Conservation (phyloP, 2,797 vertebrate species). For the Masticophis lateralis region DNA sequence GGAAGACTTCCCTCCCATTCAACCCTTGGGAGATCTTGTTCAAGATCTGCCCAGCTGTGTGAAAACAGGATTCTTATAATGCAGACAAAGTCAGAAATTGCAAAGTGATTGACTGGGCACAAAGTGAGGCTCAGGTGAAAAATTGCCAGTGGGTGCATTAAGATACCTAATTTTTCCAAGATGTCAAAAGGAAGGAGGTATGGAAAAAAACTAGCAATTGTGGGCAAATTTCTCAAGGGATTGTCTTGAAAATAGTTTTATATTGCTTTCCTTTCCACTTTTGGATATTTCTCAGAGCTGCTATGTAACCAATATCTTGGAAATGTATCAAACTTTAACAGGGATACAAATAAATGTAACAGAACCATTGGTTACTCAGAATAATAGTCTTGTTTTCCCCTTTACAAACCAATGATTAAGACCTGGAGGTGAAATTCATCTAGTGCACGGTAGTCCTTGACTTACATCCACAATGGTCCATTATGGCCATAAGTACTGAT, state of each 20-base stretch:
- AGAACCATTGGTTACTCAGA: constrained; percentile 13
- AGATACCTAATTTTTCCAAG: constrained; percentile 37
- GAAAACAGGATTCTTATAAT: constrained; percentile 33
- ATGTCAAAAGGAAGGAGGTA: constrained; percentile 13
- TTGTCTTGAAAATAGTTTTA: constrained; percentile 19
- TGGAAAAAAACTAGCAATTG: constrained; percentile 28
- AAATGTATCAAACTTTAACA: constrained; percentile 17
- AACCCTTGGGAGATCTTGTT: constrained; percentile 29
- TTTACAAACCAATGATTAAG: background rate
- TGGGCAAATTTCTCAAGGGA: constrained; percentile 22
- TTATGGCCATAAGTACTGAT: background rate
- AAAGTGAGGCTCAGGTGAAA: constrained; percentile 5
- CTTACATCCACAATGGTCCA: background rate
- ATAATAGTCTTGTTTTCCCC: background rate
- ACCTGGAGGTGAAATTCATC: background rate
- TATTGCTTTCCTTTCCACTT: background rate
- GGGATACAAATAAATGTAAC: constrained; percentile 20
- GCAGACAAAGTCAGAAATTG: constrained; percentile 47
- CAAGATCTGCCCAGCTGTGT: constrained; percentile 19
- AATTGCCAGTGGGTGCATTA: constrained; percentile 15
- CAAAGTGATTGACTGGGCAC: constrained; percentile 26
- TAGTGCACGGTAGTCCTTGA: background rate
- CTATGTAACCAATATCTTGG: background rate
- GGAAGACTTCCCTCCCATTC: background rate
- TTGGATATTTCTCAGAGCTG: constrained; percentile 21